These are phyloP conservation scores for Desoria tigrina DNA, from an alignment of 2,888 invertebrate genomes.

Conservation along the genomic window DNA sequence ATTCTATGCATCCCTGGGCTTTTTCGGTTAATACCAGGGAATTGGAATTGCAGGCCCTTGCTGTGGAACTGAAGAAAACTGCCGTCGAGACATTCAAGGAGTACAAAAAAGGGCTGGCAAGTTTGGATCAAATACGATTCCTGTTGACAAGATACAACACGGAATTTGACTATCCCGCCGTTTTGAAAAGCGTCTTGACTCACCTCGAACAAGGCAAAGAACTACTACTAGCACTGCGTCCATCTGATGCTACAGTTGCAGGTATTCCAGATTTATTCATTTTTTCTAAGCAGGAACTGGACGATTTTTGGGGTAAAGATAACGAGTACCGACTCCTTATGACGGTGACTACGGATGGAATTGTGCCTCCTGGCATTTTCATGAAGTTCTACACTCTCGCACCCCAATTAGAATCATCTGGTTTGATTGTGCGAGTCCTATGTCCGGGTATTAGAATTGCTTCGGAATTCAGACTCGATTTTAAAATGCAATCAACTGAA, in stretches of 20 bases:
- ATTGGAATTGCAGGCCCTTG: not conserved
- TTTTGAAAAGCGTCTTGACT: not conserved
- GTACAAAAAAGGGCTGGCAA: constrained; percentile 4
- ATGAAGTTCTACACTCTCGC: not conserved
- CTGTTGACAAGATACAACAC: not conserved
- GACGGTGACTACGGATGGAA: constrained; percentile 4
- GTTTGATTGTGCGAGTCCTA: not conserved
- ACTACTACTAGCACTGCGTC: not conserved
- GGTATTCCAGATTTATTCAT: constrained; percentile 5
- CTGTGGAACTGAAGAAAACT: not conserved
- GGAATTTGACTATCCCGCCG: not conserved
- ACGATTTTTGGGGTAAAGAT: not conserved
- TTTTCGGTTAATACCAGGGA: not conserved
- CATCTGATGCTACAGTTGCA: not conserved
- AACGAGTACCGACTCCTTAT: not conserved
- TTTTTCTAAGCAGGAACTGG: not conserved
- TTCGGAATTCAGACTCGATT: not conserved
- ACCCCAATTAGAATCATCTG: not conserved
- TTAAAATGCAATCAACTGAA: not conserved
- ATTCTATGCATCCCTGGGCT: constrained; percentile 7
- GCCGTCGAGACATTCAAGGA: not conserved
- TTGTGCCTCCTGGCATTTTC: not conserved
- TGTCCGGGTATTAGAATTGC: not conserved
- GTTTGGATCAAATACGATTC: not conserved
- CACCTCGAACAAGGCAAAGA: not conserved